A percentile compares a stretch with the other conserved stretches of the same genome.
Conservation (phyloP, 2,888 invertebrate species). For the Anthrax anthrax region DNA sequence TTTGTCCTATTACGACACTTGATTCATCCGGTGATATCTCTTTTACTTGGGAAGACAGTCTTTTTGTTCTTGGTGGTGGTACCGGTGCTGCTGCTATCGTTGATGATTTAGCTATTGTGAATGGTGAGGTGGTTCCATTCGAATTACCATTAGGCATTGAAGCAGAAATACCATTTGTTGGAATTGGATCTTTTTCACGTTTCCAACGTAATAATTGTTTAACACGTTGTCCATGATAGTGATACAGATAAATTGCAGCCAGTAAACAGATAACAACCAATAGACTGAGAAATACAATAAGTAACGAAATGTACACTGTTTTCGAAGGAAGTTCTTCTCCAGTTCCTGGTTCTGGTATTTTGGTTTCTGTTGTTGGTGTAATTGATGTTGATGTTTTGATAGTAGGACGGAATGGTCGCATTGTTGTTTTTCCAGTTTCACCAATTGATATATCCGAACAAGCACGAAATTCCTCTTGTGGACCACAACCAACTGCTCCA, state of each 20-base stretch:
- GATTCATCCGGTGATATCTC: conserved; percentile 23
- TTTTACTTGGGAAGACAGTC: conserved; percentile 20
- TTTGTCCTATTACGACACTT: conserved; percentile 14
- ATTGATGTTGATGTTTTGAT: conserved; percentile 20
- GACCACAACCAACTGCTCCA: conserved; percentile 73
- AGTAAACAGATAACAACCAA: conserved; percentile 49
- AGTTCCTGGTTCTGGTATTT: conserved; percentile 11
- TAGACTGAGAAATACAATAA: conserved; percentile 51
- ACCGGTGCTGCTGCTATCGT: conserved; percentile 15
- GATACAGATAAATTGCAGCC: conserved; percentile 57
- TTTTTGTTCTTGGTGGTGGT: conserved; percentile 28
- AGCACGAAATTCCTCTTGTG: conserved; percentile 76
- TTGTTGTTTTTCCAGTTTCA: conserved; percentile 33
- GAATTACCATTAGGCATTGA: neutral
- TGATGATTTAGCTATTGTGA: neutral
- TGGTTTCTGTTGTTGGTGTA: conserved; percentile 13
- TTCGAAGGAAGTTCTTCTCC: conserved; percentile 20
- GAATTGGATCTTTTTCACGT: conserved; percentile 14
- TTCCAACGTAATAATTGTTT: conserved; percentile 45
- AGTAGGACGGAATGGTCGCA: conserved; percentile 32
- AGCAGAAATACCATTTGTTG: neutral
- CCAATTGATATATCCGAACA: conserved; percentile 69
- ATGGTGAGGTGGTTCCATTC: neutral
- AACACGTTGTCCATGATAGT: conserved; percentile 55
- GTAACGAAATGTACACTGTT: conserved; percentile 12